Base-by-base conservation (phyloP, 2,888 invertebrate species). In the Brachypterus glaber region DNA sequence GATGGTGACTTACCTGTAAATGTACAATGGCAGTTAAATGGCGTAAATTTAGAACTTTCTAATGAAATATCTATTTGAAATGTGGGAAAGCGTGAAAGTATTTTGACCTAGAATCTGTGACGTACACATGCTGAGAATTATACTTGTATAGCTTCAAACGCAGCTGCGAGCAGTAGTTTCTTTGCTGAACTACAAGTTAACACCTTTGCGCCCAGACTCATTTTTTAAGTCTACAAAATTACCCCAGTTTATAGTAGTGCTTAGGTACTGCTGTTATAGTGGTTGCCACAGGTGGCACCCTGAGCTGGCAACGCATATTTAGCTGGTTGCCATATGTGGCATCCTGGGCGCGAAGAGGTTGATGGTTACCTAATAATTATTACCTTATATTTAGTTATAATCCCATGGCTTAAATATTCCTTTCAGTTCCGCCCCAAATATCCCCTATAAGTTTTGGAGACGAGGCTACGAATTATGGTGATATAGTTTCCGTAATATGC, bases 321-420 rank as follows among this genome's bases (percentile, higher is more conserved):
- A n/a, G n/a, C n/a, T n/a, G n/a, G n/a, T n/a, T n/a, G n/a, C n/a
- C n/a, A n/a, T n/a, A n/a, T n/a, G n/a, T n/a, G n/a, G n/a, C n/a
- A n/a, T n/a, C n/a, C n/a, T 78, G 68, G 79, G 79, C 27, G 79
- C 80, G 25, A 73, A 81, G 40, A 73, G 77, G 44, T 84, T 84
- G 63, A 77, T 79, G 33, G 72, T 82, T 33, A 74, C 74, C 56
- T 82, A 82, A n/a, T 36, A 9, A 32, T 32, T 16, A 4, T 33
- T 33, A 24, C 11, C 11, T 17, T 47, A 62, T 57, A 64, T 73
- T 74, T 72, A 61, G 68, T 71, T 57, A 76, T 76, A 46, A 72
- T 74, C 66, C 74, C 77, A n/a, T n/a, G n/a, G n/a, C n/a, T n/a
- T n/a, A n/a, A n/a, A n/a, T n/a, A n/a, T n/a, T n/a, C 43, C 47